phyloP scores from a whole-genome alignment of 2,888 invertebrate species.

The Ligdia adustata region DNA sequence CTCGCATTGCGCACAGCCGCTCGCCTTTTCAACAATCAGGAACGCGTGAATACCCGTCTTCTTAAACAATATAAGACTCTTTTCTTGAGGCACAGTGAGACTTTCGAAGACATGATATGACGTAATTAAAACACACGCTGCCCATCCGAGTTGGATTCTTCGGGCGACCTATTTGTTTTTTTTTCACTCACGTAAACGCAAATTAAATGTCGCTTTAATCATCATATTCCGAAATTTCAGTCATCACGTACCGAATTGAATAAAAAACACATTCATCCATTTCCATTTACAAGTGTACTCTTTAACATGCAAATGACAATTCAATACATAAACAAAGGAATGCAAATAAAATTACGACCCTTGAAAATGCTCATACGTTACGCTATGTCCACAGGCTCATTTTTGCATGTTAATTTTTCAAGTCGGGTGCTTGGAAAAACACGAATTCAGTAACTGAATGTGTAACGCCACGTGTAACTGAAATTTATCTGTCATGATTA shows the following conservation, averaged over 20 bases:
- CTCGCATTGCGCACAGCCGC: no score
- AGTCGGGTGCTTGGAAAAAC: slow-evolving; percentile 8
- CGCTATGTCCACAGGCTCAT: slow-evolving; percentile 10
- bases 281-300: slow-evolving; percentile 8
- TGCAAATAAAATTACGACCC: slow-evolving; percentile 24
- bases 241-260: neutral
- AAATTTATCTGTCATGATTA: no score
- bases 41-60: no score
- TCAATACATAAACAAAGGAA: slow-evolving; percentile 24
- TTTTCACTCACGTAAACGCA: neutral
- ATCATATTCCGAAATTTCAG: neutral
- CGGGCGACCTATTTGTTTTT: no score
- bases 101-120: no score
- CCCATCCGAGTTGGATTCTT: no score
- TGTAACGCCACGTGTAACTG: neutral
- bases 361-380: slow-evolving; percentile 17
- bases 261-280: slow-evolving; percentile 4
- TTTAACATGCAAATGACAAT: slow-evolving; percentile 21
- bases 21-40: no score
- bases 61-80: no score
- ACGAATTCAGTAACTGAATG: slow-evolving; percentile 8
- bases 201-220: neutral
- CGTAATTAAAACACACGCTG: no score
- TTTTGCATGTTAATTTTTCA: slow-evolving; percentile 19
- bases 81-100: no score